phyloP scores from a whole-genome alignment of 2,888 invertebrate genomes.

The Callosobruchus maculatus region DNA sequence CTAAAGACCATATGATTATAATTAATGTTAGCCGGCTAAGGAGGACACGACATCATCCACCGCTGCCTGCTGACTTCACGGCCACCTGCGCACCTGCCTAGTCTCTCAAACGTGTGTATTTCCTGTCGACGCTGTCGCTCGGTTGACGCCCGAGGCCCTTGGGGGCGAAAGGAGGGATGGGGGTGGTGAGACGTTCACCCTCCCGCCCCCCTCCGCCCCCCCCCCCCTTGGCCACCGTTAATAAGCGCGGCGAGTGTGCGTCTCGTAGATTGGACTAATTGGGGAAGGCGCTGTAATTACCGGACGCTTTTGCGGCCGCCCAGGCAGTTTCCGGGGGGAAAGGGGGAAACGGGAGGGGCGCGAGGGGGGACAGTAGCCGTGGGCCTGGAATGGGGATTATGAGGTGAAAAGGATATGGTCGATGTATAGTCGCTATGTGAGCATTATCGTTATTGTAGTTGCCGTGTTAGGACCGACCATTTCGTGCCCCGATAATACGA shows the following conservation, averaged over 20 bases:
- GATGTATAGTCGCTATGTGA: no score
- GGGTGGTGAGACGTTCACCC: neutral
- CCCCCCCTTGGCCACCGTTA: constrained; percentile 13
- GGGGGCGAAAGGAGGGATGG: neutral
- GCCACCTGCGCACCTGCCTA: neutral
- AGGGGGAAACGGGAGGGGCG: neutral
- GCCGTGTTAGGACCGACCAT: no score
- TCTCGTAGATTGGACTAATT: constrained; percentile 41
- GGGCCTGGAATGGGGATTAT: no score
- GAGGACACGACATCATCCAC: no score
- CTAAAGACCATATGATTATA: no score
- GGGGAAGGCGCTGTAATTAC: constrained; percentile 41
- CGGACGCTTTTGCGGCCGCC: constrained; percentile 10
- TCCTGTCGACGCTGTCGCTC: neutral
- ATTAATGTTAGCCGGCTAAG: no score
- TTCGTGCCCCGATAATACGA: no score
- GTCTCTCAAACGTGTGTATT: neutral
- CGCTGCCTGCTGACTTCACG: no score
- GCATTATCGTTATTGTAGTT: no score
- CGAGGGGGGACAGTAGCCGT: neutral
- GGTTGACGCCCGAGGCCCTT: neutral
- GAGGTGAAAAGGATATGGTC: no score
- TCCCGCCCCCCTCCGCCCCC: neutral
- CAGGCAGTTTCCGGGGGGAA: neutral
- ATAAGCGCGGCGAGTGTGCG: constrained; percentile 38